Evolutionary conservation across 1,140 invertebrate species (phyloP), one percentile per base, ranked within the genome.

Genomic region (Agrypnia vestita): DNA sequence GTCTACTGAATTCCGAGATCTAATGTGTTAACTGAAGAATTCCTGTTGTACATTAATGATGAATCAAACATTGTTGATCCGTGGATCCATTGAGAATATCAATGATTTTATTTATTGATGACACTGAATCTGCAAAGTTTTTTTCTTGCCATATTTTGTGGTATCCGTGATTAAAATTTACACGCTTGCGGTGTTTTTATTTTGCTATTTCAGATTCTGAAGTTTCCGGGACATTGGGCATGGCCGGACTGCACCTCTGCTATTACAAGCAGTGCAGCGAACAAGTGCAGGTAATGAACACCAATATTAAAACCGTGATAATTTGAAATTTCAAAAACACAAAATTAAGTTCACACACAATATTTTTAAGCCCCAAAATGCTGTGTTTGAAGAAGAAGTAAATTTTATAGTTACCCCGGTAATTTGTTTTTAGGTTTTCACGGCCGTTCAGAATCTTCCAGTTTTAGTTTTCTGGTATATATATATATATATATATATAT

Each of bases 191-290:
- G 0, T 67, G 21, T 15, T 4, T 35, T 35, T 17, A 46, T 53
- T 21, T 19, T 35, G 1, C 1, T 0, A 72, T 87, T 88, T 61
- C 84, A 91, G 91, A 88, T 87, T 93, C 88, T 88, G 94, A 85
- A 90, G 89, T 82, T 90, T 95, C 90, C 83, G 94, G 94, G 0
- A 97, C 96, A 15, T 35, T 98, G 84, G 96, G 96, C 61, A 89
- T 93, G n/a, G 92, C 93, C 35, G 95, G 94, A 35, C 88, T 95
- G 74, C 98, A 99, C 86, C 85, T 97, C 25, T 98, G 96, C 89
- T 99, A 98, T 87, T 97, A 97, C 89, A 97, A 98, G 86, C 97
- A 95, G 90, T 95, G 97, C 84, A 97, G 95, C 89, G 96, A 97
- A 85, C 95, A 97, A 85, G 88, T 99, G 71, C 93, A 94, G 88